Percentiles rank a stretch among this genome's conserved stretches.
Evolutionary conservation across 2,113 vertebrate species (phyloP).

Genomic region (Narcine bancroftii): DNA sequence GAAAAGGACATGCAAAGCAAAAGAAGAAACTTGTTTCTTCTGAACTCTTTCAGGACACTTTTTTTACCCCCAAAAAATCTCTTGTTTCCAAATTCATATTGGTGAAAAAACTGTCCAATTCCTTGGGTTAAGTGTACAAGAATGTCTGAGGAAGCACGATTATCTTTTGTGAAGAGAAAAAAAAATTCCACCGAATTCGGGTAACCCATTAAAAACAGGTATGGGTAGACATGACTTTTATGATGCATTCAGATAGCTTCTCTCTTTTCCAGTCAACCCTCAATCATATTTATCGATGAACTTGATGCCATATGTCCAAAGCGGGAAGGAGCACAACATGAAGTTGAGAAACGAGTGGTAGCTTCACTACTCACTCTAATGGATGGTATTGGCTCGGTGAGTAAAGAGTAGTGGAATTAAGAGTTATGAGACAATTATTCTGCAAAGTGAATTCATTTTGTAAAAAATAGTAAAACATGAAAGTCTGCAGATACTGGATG

Average conservation of each 20-base stretch:
- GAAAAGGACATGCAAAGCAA: not conserved
- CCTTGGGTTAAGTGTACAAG: not conserved
- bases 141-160: slow-evolving; percentile 18
- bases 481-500: too few species aligned
- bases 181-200: not conserved
- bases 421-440: not conserved
- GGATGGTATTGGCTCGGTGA: slow-evolving; percentile 91
- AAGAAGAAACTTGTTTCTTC: not conserved
- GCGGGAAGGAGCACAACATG: slow-evolving; percentile 84
- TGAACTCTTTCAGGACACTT: not conserved
- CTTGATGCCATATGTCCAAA: slow-evolving; percentile 88
- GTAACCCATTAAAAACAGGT: not conserved
- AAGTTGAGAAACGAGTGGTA: slow-evolving; percentile 90
- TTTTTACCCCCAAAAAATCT: not conserved
- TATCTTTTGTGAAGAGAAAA: not conserved
- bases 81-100: not conserved
- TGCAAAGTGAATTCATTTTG: too few species aligned
- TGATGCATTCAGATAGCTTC: not conserved
- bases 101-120: not conserved
- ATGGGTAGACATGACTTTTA: not conserved
- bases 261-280: slow-evolving; percentile 60
- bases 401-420: slow-evolving; percentile 40
- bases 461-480: too few species aligned
- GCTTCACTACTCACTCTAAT: slow-evolving; percentile 87
- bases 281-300: slow-evolving; percentile 95